Base-by-base conservation (phyloP, 2,888 invertebrate genomes). In the Netelia virgata region DNA sequence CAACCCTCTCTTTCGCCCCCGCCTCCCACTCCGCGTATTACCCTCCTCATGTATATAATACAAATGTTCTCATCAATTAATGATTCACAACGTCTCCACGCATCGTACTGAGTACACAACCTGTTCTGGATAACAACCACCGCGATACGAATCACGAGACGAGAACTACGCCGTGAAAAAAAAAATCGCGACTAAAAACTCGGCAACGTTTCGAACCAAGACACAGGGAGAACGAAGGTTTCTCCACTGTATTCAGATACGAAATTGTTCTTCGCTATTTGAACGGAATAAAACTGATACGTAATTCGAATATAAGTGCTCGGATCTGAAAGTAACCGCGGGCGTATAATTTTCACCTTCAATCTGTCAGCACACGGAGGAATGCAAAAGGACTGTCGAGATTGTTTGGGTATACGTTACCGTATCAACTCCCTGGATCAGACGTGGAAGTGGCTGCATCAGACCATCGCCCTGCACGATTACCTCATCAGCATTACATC, bases 361-460 rank as follows among this genome's bases (percentile, higher is more conserved):
- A 90, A 91, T 86, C 91, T 92, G 93, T 90, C 92, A 90, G 90
- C 92, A 92, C 92, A 90, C 92, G 89, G 93, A 94, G 94, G 94
- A 94, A 94, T 94, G 94, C 94, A 93, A 96, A 96, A 95, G 95
- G 96, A 96, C 95, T 96, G 96, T 94, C 96, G 96, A 94, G 97
- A 97, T 94, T 97, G 97, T 96, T 95, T 97, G 95, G 97, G 97
- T 95, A 97, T 97, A 95, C 97, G 97, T 95, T 96, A 96, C 96
- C 97, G 97, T 95, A 96, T 97, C 94, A 97, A 96, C 95, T 96
- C 96, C 94, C 96, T 97, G 94, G 97, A 98, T 94, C 97, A 97
- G 94, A 98, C 98, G 93, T 98, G 97, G 97, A 98, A 98, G 97
- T 98, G 98, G 98, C 95, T 98, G 94, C 98, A 98, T 94, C 97